Evolutionary conservation across 2,113 vertebrate species (phyloP).

Genomic region (Prinia subflava): DNA sequence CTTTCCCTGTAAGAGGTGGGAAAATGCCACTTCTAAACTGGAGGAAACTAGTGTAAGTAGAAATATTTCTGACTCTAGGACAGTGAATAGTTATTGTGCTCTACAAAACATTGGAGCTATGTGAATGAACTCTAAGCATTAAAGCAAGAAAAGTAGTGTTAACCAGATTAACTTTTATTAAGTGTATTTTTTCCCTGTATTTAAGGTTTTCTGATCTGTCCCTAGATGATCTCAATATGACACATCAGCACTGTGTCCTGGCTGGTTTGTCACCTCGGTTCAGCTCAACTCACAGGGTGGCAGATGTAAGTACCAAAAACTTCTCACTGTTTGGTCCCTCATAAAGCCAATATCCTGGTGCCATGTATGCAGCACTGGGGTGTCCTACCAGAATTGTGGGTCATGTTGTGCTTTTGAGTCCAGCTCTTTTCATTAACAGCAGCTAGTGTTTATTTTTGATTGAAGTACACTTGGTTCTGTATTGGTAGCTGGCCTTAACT

Average conservation of each 20-base stretch:
- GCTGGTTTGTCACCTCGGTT: conserved; percentile 88
- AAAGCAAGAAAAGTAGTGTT: background rate
- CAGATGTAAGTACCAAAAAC: conserved; percentile 82
- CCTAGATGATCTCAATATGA: conserved; percentile 90
- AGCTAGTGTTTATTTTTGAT: background rate
- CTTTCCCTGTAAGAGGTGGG: background rate
- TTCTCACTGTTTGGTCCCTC: background rate
- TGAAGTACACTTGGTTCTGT: background rate
- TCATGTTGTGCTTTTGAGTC: background rate
- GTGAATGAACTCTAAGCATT: background rate
- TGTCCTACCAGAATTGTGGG: background rate
- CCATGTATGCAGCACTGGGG: rapidly evolving
- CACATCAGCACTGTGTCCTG: conserved; percentile 94
- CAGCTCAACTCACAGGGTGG: conserved; percentile 94
- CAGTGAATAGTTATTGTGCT: background rate
- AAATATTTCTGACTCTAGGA: background rate
- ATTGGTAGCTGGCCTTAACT: background rate
- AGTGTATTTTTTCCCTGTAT: background rate
- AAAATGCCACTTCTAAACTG: background rate
- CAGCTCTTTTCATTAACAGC: background rate
- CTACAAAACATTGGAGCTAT: background rate
- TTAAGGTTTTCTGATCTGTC: conserved; percentile 43
- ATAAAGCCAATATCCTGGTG: background rate
- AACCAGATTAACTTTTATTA: conserved; percentile 34
- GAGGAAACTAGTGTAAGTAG: background rate